Evolutionary conservation across 1,140 invertebrate species (phyloP), one percentile per base, ranked within the genome.

Genomic region (Asobara japonica): DNA sequence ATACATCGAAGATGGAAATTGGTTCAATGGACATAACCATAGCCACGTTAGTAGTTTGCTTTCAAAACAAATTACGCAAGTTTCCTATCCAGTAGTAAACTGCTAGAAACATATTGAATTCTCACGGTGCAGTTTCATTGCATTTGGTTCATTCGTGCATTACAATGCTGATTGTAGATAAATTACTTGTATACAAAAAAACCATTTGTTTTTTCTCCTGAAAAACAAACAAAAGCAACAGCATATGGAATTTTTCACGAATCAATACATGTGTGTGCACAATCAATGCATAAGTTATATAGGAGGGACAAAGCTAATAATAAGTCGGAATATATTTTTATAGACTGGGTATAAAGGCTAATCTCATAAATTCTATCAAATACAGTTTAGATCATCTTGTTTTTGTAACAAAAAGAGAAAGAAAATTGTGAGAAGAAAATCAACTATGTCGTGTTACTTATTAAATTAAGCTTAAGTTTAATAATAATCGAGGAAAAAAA

Each of bases 321-420:
- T 51, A 51, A 65, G 30, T 74, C 72, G 77, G 78, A 78, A 77
- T 75, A 79, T 83, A 83, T 83, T 83, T 83, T 82, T 83, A 78
- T 83, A 82, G 76, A 83, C 77, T 77, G 77, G 80, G 79, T 82
- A 83, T 78, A 82, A 81, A 82, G 74, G 80, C 77, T 74, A 71
- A 66, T 69, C 51, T 61, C 41, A 41, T 45, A 69, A 48, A n/a
- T 18, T 33, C 36, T 22, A 61, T 45, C 65, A 33, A 48, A 74
- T 18, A 62, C 36, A 62, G 27, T 65, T 13, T 33, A 10, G 10
- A 41, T 41, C n/a, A 38, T 8, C 13, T 65, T 11, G 33, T 16
- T 36, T 38, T 11, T 65, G 20, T n/a, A 27, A 30, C n/a, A 48
- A 16, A 13, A 20, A 65, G 11, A 2, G 41, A 62, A 62, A n/a